Conservation (phyloP, 2,888 invertebrate genomes). For the Cantharis rustica region DNA sequence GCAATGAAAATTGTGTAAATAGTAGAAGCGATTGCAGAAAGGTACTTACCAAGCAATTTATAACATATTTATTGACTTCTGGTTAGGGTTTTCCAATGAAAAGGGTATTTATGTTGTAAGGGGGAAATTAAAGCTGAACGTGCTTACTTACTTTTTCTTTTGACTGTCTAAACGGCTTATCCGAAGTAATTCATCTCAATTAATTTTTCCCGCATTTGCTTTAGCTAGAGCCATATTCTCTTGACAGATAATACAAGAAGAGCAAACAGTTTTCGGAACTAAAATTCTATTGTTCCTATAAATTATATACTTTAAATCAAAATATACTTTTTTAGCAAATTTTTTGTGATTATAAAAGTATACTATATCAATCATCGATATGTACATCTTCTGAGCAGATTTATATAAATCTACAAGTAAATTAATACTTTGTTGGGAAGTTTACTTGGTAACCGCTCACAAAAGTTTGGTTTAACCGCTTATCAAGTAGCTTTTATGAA, state of each 20-base stretch:
- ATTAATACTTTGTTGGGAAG: neutral
- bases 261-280: neutral
- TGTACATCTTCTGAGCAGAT: neutral
- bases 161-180: neutral
- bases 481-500: neutral
- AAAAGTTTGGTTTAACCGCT: neutral
- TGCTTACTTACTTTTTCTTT: neutral
- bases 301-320: no score
- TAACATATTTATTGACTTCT: neutral
- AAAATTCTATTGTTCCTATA: no score
- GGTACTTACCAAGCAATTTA: neutral
- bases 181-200: neutral
- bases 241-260: neutral
- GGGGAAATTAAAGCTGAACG: neutral
- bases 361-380: neutral
- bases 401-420: neutral
- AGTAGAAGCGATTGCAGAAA: neutral
- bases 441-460: neutral
- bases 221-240: neutral
- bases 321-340: no score
- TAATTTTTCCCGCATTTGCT: neutral
- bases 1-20: neutral
- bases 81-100: neutral
- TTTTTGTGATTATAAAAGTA: no score
- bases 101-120: neutral